A percentile compares a stretch with the other conserved stretches of the same genome.
Evolutionary conservation across 1,140 invertebrate genomes (phyloP).

Genomic region (Listronotus bonariensis): DNA sequence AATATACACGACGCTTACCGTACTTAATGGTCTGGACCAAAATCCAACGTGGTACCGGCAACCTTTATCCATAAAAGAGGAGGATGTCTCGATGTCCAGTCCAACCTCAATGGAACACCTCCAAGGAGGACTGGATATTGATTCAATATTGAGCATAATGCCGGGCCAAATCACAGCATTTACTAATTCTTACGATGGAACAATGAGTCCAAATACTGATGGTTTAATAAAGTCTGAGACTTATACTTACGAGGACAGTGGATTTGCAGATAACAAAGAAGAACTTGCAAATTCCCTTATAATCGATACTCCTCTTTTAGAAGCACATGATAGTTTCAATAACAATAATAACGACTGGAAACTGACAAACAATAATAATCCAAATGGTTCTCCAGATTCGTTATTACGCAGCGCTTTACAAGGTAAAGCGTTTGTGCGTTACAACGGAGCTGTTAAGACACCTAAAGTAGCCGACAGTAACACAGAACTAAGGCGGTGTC

Average conservation of each 20-base stretch:
- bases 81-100: constrained; percentile 63
- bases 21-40: constrained; percentile 64
- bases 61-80: constrained; percentile 59
- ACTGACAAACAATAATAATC: constrained; percentile 44
- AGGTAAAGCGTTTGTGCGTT: constrained; percentile 67
- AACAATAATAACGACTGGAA: constrained; percentile 82
- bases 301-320: constrained; percentile 59
- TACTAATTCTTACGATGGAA: constrained; percentile 58
- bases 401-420: constrained; percentile 79
- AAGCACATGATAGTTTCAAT: constrained; percentile 61
- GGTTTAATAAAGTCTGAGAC: constrained; percentile 65
- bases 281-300: constrained; percentile 57
- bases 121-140: constrained; percentile 64
- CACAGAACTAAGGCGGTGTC: constrained; percentile 56
- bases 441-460: constrained; percentile 56
- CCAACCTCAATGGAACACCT: constrained; percentile 61
- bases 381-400: constrained; percentile 67
- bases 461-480: constrained; percentile 57
- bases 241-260: constrained; percentile 70
- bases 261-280: constrained; percentile 72
- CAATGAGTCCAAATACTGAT: constrained; percentile 53
- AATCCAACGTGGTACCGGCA: constrained; percentile 59
- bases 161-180: constrained; percentile 60
- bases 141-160: constrained; percentile 67
- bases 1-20: constrained; percentile 68